phyloP scores from a whole-genome alignment of 1,140 invertebrate species.

The Trichogramma pretiosum region DNA sequence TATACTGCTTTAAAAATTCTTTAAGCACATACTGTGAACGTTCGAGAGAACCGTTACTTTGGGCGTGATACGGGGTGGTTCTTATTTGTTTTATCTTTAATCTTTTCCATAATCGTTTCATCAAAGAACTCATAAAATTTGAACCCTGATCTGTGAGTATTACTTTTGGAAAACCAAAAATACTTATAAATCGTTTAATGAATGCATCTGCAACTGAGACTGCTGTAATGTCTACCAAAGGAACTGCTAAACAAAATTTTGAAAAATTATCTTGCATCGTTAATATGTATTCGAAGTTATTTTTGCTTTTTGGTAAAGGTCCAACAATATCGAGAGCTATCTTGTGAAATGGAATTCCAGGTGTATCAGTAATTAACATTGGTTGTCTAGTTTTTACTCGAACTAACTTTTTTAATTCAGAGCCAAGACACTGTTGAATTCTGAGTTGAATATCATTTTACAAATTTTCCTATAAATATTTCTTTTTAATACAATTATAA shows the following conservation, averaged over 20 bases:
- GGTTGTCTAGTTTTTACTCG: too few species aligned
- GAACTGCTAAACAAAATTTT: background rate
- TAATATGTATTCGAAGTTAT: too few species aligned
- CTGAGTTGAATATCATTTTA: background rate
- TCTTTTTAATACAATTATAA: background rate
- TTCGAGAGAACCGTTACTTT: constrained; percentile 26
- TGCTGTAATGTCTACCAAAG: background rate
- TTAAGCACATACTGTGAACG: constrained; percentile 21
- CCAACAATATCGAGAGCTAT: too few species aligned
- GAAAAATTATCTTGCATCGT: too few species aligned
- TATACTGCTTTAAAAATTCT: too few species aligned
- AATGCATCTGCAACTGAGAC: constrained; percentile 11
- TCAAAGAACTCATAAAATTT: constrained; percentile 22
- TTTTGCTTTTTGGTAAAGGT: too few species aligned
- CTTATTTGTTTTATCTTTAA: constrained; percentile 23
- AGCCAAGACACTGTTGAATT: background rate
- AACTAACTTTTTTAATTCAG: background rate
- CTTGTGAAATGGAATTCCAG: too few species aligned
- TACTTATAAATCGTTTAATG: constrained; percentile 19
- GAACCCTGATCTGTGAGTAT: constrained; percentile 29
- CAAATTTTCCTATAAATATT: background rate
- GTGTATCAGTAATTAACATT: too few species aligned
- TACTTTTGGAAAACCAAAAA: constrained; percentile 23
- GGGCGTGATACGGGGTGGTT: constrained; percentile 25
- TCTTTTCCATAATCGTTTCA: too few species aligned